These are phyloP conservation scores for Echinometra lucunter DNA, from an alignment of 53 echinoderm and acorn worm genomes.

Conservation along the genomic window DNA sequence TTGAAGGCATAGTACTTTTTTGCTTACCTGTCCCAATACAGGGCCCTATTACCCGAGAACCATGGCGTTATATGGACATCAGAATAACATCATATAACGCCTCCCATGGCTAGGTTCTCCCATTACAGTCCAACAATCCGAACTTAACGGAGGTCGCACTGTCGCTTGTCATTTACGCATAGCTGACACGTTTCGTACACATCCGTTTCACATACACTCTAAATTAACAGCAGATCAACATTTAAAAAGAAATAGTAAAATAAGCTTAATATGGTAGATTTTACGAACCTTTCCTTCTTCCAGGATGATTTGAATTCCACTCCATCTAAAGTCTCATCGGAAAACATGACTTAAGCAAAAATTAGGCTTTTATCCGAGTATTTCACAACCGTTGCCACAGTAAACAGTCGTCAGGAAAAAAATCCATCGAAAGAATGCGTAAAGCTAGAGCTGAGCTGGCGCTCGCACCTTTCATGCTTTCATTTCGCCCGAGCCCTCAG, in stretches of 20 bases:
- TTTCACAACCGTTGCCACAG: conserved; percentile 44
- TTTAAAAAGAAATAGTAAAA: not conserved
- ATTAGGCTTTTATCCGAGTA: not conserved
- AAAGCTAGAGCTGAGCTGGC: too few relatives aligned
- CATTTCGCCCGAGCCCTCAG: too few relatives aligned
- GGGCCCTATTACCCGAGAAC: too few relatives aligned
- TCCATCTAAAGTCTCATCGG: conserved; percentile 86
- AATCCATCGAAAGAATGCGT: not conserved
- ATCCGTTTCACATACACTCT: not conserved
- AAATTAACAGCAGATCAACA: not conserved
- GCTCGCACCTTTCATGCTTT: too few relatives aligned
- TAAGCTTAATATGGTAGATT: not conserved
- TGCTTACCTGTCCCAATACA: too few relatives aligned
- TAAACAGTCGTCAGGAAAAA: not conserved
- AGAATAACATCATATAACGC: too few relatives aligned
- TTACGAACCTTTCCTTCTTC: conserved; percentile 84
- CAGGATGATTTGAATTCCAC: conserved; percentile 88
- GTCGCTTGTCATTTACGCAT: not conserved
- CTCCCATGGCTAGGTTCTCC: too few relatives aligned
- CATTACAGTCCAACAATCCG: not conserved
- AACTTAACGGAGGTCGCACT: not conserved
- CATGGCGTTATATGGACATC: too few relatives aligned
- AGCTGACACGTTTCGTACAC: not conserved
- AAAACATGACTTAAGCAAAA: conserved; percentile 70
- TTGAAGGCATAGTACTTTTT: too few relatives aligned